Evolutionary conservation across 53 echinoderm and acorn worm species (phyloP).

Genomic region (Temnopleurus reevesii): DNA sequence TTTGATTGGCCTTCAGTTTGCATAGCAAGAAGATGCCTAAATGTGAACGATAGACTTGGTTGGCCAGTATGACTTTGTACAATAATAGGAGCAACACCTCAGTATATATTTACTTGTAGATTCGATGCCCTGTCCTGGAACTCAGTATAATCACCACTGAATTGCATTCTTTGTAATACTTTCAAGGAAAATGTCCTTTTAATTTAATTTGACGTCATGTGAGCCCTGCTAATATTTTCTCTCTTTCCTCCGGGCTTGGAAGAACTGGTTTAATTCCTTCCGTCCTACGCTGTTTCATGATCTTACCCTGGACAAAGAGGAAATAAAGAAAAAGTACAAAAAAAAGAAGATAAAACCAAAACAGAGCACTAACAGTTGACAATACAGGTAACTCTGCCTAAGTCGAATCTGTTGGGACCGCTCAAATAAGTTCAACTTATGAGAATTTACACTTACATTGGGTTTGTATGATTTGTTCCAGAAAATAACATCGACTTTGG

Average conservation of each 20-base stretch:
- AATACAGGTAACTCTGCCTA: no score
- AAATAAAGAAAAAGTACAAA: background rate
- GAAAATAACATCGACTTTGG: no score
- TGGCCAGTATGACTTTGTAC: no score
- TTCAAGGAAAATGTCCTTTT: background rate
- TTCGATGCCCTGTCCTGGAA: background rate
- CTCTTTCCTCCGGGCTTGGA: constrained; percentile 70
- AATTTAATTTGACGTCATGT: background rate
- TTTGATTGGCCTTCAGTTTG: no score
- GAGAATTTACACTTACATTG: no score
- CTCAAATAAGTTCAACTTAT: no score
- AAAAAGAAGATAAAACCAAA: background rate
- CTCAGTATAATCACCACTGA: background rate
- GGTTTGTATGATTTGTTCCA: no score
- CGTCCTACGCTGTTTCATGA: constrained; percentile 63
- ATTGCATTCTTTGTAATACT: background rate
- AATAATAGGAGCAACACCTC: no score
- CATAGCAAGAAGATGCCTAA: no score
- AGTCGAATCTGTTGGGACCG: no score
- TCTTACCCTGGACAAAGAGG: constrained; percentile 55
- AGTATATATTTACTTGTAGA: background rate
- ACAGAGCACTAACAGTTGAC: no score
- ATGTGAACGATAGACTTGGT: no score
- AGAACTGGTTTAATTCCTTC: constrained; percentile 75
- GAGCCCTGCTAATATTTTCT: constrained; percentile 53